Base-by-base conservation (phyloP, 2,113 vertebrate genomes). In the Nothobranchius kuhntae region DNA sequence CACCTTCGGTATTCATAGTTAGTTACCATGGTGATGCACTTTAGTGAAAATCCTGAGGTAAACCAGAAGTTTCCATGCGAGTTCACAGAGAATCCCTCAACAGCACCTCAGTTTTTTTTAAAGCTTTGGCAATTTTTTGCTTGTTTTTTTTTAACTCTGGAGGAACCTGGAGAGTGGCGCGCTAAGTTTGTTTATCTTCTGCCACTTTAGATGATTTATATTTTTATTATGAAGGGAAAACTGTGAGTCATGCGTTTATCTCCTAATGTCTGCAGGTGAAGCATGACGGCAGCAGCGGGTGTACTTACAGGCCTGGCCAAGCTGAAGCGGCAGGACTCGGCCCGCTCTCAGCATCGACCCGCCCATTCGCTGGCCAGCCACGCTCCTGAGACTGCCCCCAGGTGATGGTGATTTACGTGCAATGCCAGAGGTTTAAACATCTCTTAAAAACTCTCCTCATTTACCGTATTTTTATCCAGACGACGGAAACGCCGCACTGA, bases 281-380 rank as follows among this genome's bases (percentile, higher is more conserved):
- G 83, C 17, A 99, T 99, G 97, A 99, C 98, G 80, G 97, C 97
- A 71, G 97, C 98, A 0, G 97, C 96, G 51, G 98, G 97, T 68
- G 98, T 99, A 69, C 95, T 99, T 84, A 98, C 98, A 2, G 98
- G 98, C 84, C 93, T 99, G 83, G 98, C 98, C 4, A 98, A 97
- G 87, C 90, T 99, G 63, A 99, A 99, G 84, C 95, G 97, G 77
- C 98, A 99, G 81, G 98, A 99, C 90, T 99, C 98, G 0, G 91
- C 95, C 63, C 94, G 96, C 82, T 98, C 97, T 8, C 98, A 98
- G 83, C 94, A 95, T 46, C 95, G 95, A 42, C 40, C 93, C 87
- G 13, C 91, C 71, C 53, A 80, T 66, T 64, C 75, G 85, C 30
- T 89, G 87, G 78, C 94, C 93, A 86, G 94, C 80, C 13, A 13